These are phyloP conservation scores for Drosophila pseudotalamancana DNA, from an alignment of 2,888 invertebrate genomes.

Conservation along the genomic window DNA sequence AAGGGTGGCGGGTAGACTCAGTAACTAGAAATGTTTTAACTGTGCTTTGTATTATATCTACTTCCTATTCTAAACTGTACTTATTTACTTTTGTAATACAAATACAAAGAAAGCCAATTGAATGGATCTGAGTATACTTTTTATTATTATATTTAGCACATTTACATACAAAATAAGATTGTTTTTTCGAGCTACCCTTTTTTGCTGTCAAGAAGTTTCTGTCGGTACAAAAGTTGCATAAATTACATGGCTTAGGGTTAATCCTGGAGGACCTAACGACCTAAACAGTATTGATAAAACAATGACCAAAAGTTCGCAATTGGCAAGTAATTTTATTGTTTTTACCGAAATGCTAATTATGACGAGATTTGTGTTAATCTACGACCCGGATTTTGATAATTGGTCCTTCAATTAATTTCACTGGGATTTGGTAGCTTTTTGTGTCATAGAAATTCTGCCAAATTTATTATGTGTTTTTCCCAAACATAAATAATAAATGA, in stretches of 20 bases:
- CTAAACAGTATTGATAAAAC: slow-evolving; percentile 32
- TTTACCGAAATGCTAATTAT: slow-evolving; percentile 58
- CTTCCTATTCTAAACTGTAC: slow-evolving; percentile 31
- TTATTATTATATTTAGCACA: too few species aligned
- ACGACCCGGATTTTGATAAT: slow-evolving; percentile 56
- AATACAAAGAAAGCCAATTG: slow-evolving; percentile 20
- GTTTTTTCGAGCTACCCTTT: slow-evolving; percentile 1
- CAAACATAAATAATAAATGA: slow-evolving; percentile 16
- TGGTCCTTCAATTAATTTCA: slow-evolving; percentile 72
- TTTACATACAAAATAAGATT: too few species aligned
- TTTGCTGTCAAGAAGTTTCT: slow-evolving; percentile 10
- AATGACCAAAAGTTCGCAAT: slow-evolving; percentile 19
- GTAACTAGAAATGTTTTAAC: not conserved
- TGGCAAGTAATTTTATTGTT: slow-evolving; percentile 46
- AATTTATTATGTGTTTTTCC: slow-evolving; percentile 3
- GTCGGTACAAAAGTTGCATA: slow-evolving; percentile 24
- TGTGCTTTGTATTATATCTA: slow-evolving; percentile 16
- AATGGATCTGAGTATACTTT: too few species aligned
- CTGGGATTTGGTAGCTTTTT: slow-evolving; percentile 45
- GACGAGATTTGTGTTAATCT: slow-evolving; percentile 72
- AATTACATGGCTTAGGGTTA: slow-evolving; percentile 58
- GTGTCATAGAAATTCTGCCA: slow-evolving; percentile 10
- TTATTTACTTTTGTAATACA: slow-evolving; percentile 19
- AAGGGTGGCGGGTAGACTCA: slow-evolving; percentile 27
- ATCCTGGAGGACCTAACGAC: slow-evolving; percentile 47